phyloP scores from a whole-genome alignment of 2,113 vertebrate genomes.

The Neomonachus schauinslandi region DNA sequence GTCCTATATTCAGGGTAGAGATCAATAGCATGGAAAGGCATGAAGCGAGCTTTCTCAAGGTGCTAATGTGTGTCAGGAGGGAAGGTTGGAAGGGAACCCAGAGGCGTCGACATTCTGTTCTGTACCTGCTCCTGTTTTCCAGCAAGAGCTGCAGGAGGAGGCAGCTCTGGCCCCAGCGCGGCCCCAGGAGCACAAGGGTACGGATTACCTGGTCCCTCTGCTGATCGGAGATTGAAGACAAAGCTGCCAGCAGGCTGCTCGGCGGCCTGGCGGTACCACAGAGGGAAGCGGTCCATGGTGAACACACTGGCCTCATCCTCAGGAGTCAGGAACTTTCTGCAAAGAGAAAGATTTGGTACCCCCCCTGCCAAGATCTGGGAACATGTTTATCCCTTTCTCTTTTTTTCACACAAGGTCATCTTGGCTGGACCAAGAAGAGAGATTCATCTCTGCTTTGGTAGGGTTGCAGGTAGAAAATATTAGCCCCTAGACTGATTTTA shows the following conservation, averaged over 20 bases:
- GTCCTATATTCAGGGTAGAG: neutral
- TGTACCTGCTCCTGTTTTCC: rapidly evolving
- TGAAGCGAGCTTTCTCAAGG: neutral
- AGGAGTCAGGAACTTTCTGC: constrained; percentile 93
- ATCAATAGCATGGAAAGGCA: neutral
- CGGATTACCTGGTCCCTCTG: constrained; percentile 90
- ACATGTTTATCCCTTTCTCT: neutral
- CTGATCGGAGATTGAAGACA: constrained; percentile 91
- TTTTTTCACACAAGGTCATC: neutral
- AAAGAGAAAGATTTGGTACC: neutral
- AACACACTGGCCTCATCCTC: constrained; percentile 94
- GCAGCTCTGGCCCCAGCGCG: rapidly evolving
- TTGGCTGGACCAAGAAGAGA: neutral
- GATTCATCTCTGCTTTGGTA: neutral
- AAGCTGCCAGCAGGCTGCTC: constrained; percentile 93
- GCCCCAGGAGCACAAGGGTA: rapidly evolving
- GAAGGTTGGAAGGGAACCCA: neutral
- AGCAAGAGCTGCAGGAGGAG: no score
- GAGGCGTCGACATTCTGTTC: neutral
- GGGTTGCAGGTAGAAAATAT: neutral
- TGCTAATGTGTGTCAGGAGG: neutral
- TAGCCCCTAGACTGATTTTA: neutral
- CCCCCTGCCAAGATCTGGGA: neutral
- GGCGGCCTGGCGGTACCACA: constrained; percentile 96
- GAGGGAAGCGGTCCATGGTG: constrained; percentile 95